A percentile compares a stretch with the other conserved stretches of the same genome.
These are phyloP conservation scores for Ictalurus punctatus DNA, from an alignment of 2,113 vertebrate species.

Conservation along the genomic window DNA sequence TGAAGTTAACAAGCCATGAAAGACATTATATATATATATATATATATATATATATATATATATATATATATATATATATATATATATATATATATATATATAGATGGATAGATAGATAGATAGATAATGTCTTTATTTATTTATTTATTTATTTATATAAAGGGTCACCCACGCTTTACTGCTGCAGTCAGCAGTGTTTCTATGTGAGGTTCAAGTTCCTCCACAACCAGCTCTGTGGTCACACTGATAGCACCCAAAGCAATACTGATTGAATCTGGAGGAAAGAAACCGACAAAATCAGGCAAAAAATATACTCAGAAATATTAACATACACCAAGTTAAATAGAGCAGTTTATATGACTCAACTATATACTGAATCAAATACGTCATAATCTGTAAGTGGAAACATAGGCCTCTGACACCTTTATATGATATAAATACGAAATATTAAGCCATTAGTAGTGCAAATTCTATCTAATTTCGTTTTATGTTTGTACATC, in stretches of 20 bases:
- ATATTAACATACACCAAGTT: background rate
- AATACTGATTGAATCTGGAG: slow-evolving; percentile 66
- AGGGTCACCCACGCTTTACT: slow-evolving; percentile 64
- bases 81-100: too few species aligned
- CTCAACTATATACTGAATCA: background rate
- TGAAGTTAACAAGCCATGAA: slow-evolving; percentile 5
- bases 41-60: too few species aligned
- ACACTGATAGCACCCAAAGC: slow-evolving; percentile 70
- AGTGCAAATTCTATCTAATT: background rate
- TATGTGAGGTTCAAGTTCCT: slow-evolving; percentile 71
- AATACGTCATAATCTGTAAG: background rate
- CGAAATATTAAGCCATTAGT: background rate
- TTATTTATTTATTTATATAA: too few species aligned
- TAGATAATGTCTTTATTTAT: too few species aligned
- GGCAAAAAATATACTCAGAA: background rate
- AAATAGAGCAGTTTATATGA: background rate
- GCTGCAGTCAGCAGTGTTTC: slow-evolving; percentile 66
- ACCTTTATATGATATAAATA: background rate
- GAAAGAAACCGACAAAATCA: background rate
- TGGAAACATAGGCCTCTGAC: background rate
- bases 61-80: too few species aligned
- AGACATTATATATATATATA: background rate
- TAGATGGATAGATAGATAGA: too few species aligned
- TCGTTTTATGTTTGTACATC: background rate
- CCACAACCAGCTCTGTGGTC: slow-evolving; percentile 67